These are phyloP conservation scores for Ichneumon xanthorius DNA, from an alignment of 2,888 invertebrate species.

Conservation along the genomic window DNA sequence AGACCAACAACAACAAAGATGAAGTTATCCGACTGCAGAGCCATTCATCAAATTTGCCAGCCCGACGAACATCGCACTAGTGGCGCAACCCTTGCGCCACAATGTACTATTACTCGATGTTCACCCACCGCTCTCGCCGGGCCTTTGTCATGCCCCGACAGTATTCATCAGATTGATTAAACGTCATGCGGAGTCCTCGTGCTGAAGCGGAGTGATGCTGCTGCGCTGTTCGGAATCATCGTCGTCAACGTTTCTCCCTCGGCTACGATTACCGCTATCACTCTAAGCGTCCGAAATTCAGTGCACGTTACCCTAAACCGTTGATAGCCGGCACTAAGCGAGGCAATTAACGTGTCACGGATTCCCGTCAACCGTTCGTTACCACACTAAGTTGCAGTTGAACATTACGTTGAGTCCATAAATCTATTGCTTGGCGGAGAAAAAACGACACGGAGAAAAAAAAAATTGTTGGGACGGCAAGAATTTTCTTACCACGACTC, in stretches of 20 bases:
- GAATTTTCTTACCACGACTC: too few relatives aligned
- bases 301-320: not conserved
- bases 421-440: too few relatives aligned
- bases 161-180: constrained; percentile 31
- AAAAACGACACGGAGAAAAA: not conserved
- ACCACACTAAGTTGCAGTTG: not conserved
- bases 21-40: constrained; percentile 3
- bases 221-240: not conserved
- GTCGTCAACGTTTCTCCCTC: not conserved
- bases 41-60: constrained; percentile 28
- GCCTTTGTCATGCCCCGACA: constrained; percentile 18
- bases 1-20: not conserved
- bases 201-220: not conserved
- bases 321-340: not conserved
- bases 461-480: too few relatives aligned
- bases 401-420: not conserved
- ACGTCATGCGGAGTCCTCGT: not conserved
- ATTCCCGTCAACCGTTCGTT: not conserved
- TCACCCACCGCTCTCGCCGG: not conserved
- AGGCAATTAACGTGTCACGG: not conserved
- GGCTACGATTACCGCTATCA: not conserved
- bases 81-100: not conserved
- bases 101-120: not conserved
- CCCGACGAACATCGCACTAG: not conserved
- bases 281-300: not conserved